Base-by-base conservation (phyloP, 2,113 vertebrate genomes). In the Cyprinodon tularosa region DNA sequence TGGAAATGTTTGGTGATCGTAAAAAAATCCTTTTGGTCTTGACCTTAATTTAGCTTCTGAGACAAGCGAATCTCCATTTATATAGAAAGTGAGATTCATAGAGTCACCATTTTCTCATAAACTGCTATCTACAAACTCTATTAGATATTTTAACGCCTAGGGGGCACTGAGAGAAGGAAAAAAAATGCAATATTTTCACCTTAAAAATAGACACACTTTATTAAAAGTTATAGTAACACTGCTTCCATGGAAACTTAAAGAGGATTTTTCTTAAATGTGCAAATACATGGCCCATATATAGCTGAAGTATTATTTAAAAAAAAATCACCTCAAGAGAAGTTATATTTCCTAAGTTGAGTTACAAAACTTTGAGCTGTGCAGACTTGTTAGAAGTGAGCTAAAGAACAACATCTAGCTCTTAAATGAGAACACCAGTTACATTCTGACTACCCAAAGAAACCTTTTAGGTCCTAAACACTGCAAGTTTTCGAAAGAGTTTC, bases 271-370 rank as follows among this genome's bases (percentile, higher is more conserved):
- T 37, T 29, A 29, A 1, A 36, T 37, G 6, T 65, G 36, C 62
- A 37, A 37, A 39, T 74, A 15, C 61, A 67, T n/a, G n/a, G 0
- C 38, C 0, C 2, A 11, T 50, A 14, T 59, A 57, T 0, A 29
- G 17, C n/a, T 22, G 69, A 45, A 76, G 8, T 71, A 22, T 22
- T 44, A 64, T n/a, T 1, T 1, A 29, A 29, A 29, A 73, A 67
- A 65, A 78, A 71, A 87, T 69, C 59, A 67, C 44, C 62, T 45
- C 62, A 59, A 50, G 42, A 71, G 45, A 42, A 11, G 47, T 74
- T 81, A 66, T 37, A 77, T 72, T 62, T 62, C 36, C 10, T 40
- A 66, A 80, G 82, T 64, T 84, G 74, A 85, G 76, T 78, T 81
- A 81, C 81, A 77, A 44, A 62, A 42, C 50, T 63, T 6, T 8